Conservation (phyloP, 1,140 invertebrate genomes). For the Macrosteles quadrilineatus region DNA sequence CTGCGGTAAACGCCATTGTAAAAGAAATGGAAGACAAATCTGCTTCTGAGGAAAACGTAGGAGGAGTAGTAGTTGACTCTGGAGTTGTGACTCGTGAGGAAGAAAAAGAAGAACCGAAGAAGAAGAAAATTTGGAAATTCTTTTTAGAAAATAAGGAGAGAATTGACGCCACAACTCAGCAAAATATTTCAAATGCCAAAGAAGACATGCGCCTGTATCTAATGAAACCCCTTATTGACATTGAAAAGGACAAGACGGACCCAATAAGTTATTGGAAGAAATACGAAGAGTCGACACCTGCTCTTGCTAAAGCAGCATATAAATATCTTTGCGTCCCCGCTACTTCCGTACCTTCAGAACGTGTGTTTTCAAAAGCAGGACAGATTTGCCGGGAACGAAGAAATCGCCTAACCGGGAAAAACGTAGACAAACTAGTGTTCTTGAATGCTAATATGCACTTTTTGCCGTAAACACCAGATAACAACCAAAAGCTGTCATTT, state of each 20-base stretch:
- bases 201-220: too few relatives aligned
- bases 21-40: neutral
- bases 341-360: neutral
- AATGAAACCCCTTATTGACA: too few relatives aligned
- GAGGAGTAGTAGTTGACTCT: neutral
- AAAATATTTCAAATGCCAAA: too few relatives aligned
- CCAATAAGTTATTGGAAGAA: too few relatives aligned
- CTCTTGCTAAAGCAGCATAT: neutral
- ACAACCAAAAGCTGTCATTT: too few relatives aligned
- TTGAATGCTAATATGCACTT: too few relatives aligned
- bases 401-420: too few relatives aligned
- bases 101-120: neutral
- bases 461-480: too few relatives aligned
- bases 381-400: too few relatives aligned
- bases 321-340: neutral
- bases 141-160: neutral
- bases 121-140: neutral
- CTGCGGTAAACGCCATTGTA: neutral
- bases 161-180: neutral
- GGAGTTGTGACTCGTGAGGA: neutral
- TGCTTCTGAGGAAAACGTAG: neutral
- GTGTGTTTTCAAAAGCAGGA: neutral
- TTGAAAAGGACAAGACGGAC: too few relatives aligned
- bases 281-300: neutral
- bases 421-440: too few relatives aligned